Base-by-base conservation (phyloP, 2,888 invertebrate species). In the Lepas anatifera region DNA sequence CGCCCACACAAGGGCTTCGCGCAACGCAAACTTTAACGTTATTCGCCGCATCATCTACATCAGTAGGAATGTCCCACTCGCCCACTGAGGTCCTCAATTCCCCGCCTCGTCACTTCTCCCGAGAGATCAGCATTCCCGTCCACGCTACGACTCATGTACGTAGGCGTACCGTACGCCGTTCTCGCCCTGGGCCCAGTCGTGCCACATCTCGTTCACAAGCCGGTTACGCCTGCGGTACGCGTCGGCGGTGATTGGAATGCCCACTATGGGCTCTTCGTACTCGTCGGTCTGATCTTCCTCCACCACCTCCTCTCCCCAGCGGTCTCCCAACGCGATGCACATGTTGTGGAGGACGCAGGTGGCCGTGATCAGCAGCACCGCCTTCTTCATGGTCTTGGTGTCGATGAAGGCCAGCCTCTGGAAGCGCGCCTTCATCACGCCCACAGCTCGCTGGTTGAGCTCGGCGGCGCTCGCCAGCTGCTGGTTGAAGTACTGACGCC, bases 301-400 rank as follows among this genome's bases (percentile, higher is more conserved):
- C 22, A 35, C 58, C 32, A 58, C 32, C 58, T 58, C 58, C 58
- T 58, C 58, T 7, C 7, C 22, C 58, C 58, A 58, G 18, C 13
- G 22, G 58, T 58, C 58, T 7, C 35, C 58, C 58, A 58, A 35
- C 22, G 58, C 18, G 7, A 58, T 29, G 35, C 58, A 58, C 58
- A 58, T 58, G 58, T 58, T 58, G 58, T 58, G 58, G 18, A 58
- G 58, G 32, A 58, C 58, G 32, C 58, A 58, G 13, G 58, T 8
- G 32, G 58, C 58, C 32, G 32, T 32, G 18, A 22, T 6, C 18
- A 58, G 1, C 58, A 35, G n/a, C 32, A 58, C 58, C 32, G 58
- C 58, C 58, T 58, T 58, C 58, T 58, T 58, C 35, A 58, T 35
- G 13, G 11, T 35, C 58, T 58, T 58, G 58, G 58, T 58, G 58